These are phyloP conservation scores for Arrhopalites spinosus DNA, from an alignment of 2,888 invertebrate species.

Conservation along the genomic window DNA sequence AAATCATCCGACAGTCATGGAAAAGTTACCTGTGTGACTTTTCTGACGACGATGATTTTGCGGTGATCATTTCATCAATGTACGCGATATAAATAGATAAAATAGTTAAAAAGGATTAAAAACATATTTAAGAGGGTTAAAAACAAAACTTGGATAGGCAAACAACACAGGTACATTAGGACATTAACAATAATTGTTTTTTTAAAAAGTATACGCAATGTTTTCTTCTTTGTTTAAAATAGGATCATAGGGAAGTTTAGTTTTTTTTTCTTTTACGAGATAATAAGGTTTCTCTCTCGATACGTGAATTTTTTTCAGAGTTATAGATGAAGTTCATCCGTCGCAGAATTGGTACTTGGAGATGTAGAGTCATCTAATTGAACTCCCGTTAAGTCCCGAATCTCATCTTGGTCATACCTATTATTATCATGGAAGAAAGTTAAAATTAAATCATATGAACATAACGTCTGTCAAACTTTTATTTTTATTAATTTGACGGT, in stretches of 20 bases:
- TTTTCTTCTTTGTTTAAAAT: slow-evolving; percentile 1
- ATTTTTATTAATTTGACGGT: not conserved
- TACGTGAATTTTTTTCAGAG: not conserved
- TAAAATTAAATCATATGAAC: slow-evolving; percentile 6
- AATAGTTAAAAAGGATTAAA: no score
- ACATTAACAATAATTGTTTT: not conserved
- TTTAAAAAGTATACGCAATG: slow-evolving; percentile 6
- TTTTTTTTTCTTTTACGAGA: not conserved
- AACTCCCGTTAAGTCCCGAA: slow-evolving; percentile 81
- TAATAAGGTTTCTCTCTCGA: not conserved
- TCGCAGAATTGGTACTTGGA: slow-evolving; percentile 46
- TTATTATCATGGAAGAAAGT: not conserved
- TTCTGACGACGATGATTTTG: no score
- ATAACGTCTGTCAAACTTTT: not conserved
- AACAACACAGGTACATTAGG: slow-evolving; percentile 36
- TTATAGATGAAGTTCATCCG: slow-evolving; percentile 55
- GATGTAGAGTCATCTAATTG: slow-evolving; percentile 65
- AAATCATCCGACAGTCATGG: no score
- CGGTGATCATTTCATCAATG: no score
- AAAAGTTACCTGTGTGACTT: no score
- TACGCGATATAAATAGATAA: no score
- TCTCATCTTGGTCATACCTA: slow-evolving; percentile 80
- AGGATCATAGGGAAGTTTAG: slow-evolving; percentile 14
- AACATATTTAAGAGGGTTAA: slow-evolving; percentile 15
- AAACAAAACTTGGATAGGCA: slow-evolving; percentile 23